Evolutionary conservation across 1,140 invertebrate species (phyloP).

Genomic region (Bombus terrestris): DNA sequence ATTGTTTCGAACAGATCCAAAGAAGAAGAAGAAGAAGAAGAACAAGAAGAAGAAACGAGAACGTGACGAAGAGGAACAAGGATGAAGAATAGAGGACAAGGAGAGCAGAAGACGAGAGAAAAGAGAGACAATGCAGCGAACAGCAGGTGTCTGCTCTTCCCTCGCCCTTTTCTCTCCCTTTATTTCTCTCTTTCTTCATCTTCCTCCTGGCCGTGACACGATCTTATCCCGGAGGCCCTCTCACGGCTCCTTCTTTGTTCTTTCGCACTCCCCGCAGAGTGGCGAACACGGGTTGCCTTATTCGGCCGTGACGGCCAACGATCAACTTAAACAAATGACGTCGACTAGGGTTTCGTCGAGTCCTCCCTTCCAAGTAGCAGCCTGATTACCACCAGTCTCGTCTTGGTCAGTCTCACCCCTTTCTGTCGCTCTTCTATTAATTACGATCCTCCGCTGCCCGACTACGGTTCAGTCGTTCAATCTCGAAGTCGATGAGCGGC

Average conservation of each 20-base stretch:
- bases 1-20: conserved; percentile 32
- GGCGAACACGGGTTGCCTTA: conserved; percentile 68
- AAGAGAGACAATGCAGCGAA: conserved; percentile 72
- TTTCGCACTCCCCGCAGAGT: conserved; percentile 71
- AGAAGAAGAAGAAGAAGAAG: conserved; percentile 4
- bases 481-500: background rate
- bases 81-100: background rate
- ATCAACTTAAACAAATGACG: conserved; percentile 73
- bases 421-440: conserved; percentile 38
- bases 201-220: conserved; percentile 27
- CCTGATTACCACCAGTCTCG: conserved; percentile 57
- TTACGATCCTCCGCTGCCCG: conserved; percentile 36
- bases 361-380: conserved; percentile 33
- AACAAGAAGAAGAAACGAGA: conserved; percentile 17
- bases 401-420: conserved; percentile 46
- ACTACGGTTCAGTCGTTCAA: background rate
- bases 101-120: conserved; percentile 12
- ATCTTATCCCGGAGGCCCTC: conserved; percentile 56
- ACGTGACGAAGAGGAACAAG: conserved; percentile 34
- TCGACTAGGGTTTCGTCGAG: conserved; percentile 47
- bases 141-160: conserved; percentile 77
- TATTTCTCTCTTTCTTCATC: conserved; percentile 46
- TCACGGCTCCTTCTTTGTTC: conserved; percentile 73
- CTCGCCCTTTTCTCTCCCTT: conserved; percentile 41
- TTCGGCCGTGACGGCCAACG: conserved; percentile 66